phyloP scores from a whole-genome alignment of 2,113 vertebrate species.

The Rhadina sibilatrix region DNA sequence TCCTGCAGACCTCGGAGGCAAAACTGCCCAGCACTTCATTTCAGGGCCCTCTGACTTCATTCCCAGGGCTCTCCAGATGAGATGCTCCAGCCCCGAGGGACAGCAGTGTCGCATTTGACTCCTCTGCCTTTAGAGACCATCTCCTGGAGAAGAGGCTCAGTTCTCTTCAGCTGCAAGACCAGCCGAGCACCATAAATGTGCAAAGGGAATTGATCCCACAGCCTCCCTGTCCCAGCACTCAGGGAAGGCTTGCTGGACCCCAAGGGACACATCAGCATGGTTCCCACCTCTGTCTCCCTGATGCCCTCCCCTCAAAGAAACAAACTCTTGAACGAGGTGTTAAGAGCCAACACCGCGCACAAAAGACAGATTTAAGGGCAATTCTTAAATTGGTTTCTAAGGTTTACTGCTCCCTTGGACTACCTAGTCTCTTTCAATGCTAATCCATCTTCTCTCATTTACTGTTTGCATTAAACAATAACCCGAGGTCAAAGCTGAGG shows the following conservation, averaged over 20 bases:
- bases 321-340: neutral
- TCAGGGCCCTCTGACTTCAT: neutral
- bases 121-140: neutral
- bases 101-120: neutral
- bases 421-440: neutral
- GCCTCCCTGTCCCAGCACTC: neutral
- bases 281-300: neutral
- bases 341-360: neutral
- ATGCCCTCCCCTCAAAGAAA: neutral
- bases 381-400: neutral
- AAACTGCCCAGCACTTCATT: neutral
- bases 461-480: neutral
- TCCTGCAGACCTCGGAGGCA: neutral
- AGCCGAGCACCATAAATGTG: neutral
- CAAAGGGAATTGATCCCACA: neutral
- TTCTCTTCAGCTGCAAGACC: neutral
- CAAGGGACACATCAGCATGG: neutral
- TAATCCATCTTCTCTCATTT: neutral
- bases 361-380: neutral
- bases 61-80: neutral
- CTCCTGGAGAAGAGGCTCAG: neutral
- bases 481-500: neutral
- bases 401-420: neutral
- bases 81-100: neutral
- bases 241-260: neutral